Conservation (phyloP, 2,113 vertebrate species). For the Xenotilapia longispinis region DNA sequence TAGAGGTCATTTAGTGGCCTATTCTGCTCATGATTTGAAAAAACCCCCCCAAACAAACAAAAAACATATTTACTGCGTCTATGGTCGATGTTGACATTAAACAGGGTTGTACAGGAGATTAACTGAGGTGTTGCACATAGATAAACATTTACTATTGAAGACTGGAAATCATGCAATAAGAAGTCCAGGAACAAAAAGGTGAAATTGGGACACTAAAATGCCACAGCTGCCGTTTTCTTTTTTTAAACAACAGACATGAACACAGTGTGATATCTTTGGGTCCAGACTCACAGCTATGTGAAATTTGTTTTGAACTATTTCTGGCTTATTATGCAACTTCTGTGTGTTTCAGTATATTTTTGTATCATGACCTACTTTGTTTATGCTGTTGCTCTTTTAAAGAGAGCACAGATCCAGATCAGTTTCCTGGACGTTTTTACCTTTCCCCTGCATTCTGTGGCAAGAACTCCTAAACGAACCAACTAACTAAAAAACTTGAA, state of each 20-base stretch:
- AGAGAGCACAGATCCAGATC: not conserved
- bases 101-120: not conserved
- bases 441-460: not conserved
- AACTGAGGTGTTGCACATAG: not conserved
- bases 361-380: not conserved
- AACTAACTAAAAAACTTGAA: not conserved
- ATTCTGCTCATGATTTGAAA: not conserved
- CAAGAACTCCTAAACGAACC: not conserved
- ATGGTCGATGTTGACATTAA: not conserved
- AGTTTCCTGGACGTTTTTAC: not conserved
- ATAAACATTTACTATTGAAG: not conserved
- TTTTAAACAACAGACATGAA: not conserved
- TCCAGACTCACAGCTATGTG: not conserved
- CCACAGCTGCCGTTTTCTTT: not conserved
- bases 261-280: not conserved
- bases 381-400: not conserved
- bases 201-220: not conserved
- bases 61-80: not conserved
- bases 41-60: not conserved
- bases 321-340: not conserved
- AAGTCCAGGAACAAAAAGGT: not conserved
- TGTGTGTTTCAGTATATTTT: not conserved
- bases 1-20: not conserved
- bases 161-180: not conserved
- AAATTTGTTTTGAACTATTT: not conserved